Evolutionary conservation across 2,888 invertebrate genomes (phyloP).

Genomic region (Melolontha melolontha): DNA sequence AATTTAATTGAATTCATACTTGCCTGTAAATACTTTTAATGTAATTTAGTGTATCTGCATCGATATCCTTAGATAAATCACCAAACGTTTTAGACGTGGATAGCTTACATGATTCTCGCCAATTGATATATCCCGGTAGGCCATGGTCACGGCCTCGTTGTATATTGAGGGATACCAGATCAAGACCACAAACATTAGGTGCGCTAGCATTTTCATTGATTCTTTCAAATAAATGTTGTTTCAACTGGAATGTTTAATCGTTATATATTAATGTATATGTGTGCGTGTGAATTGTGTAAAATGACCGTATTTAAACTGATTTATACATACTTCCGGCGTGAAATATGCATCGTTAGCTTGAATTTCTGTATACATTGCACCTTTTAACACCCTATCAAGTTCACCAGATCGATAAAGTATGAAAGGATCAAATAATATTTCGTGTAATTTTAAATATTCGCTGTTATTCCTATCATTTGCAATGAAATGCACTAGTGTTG

Average conservation of each 20-base stretch:
- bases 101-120: conserved; percentile 82
- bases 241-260: conserved; percentile 68
- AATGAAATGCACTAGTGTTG: conserved; percentile 77
- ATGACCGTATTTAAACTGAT: background rate
- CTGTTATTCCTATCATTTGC: conserved; percentile 67
- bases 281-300: too few relatives aligned
- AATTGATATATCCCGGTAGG: conserved; percentile 80
- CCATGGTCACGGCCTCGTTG: conserved; percentile 92
- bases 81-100: conserved; percentile 72
- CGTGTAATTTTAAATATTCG: conserved; percentile 79
- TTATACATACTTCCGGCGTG: conserved; percentile 68
- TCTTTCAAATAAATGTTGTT: conserved; percentile 76
- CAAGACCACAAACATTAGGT: conserved; percentile 76
- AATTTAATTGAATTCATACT: conserved; percentile 49
- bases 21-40: conserved; percentile 76
- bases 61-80: conserved; percentile 75
- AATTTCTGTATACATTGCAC: conserved; percentile 76
- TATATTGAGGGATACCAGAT: conserved; percentile 88
- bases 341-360: conserved; percentile 74
- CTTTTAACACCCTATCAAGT: conserved; percentile 73
- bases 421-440: conserved; percentile 86
- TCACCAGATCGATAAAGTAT: conserved; percentile 73
- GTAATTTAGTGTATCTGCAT: conserved; percentile 72
- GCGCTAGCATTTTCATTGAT: conserved; percentile 47
- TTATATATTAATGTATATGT: too few relatives aligned